A percentile compares a stretch with the other conserved stretches of the same genome.
Evolutionary conservation across 2,797 vertebrate species (phyloP).

Genomic region (Pantherophis alleghaniensis): DNA sequence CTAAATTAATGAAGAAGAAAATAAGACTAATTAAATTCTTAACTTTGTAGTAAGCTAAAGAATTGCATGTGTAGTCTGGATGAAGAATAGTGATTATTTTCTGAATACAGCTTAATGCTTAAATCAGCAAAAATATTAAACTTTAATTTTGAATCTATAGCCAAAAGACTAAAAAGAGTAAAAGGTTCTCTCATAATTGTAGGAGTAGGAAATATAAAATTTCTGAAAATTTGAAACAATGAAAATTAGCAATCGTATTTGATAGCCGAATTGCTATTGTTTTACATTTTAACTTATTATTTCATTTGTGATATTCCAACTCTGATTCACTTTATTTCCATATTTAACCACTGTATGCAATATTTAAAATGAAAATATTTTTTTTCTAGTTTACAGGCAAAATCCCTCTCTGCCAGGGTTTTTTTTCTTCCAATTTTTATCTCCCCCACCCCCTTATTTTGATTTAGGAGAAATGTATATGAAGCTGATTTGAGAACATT

Average conservation of each 20-base stretch:
- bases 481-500: too few relatives aligned
- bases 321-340: background rate
- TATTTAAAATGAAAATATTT: background rate
- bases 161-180: background rate
- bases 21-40: background rate
- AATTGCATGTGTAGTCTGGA: background rate
- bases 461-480: too few relatives aligned
- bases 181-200: background rate
- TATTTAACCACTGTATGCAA: background rate
- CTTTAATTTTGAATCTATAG: background rate
- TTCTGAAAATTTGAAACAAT: background rate
- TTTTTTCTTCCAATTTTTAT: background rate
- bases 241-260: background rate
- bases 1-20: background rate
- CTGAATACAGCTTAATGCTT: background rate
- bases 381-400: background rate
- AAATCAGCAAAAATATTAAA: background rate
- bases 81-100: background rate
- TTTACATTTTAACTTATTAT: background rate
- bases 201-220: background rate
- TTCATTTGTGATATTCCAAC: background rate
- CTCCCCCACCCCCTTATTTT: background rate
- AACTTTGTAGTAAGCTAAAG: background rate
- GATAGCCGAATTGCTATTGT: background rate
- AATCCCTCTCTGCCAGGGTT: background rate